Evolutionary conservation across 2,113 vertebrate genomes (phyloP).

Genomic region (Podarcis raffonei): DNA sequence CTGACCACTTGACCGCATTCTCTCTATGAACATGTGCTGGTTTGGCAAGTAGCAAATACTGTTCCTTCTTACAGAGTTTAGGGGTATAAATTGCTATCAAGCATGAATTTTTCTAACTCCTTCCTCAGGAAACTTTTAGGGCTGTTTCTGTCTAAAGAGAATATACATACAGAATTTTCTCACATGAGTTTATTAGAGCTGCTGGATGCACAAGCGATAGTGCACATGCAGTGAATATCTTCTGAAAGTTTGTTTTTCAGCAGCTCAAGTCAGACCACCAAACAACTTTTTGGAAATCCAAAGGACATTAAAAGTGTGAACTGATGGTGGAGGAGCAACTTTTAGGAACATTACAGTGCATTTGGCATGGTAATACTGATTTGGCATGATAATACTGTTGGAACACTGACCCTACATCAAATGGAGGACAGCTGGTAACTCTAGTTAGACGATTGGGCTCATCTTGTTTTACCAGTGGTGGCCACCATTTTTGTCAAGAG

Average conservation of each 20-base stretch:
- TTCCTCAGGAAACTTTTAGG: constrained; percentile 57
- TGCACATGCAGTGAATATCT: neutral
- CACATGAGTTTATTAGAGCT: constrained; percentile 27
- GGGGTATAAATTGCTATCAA: constrained; percentile 45
- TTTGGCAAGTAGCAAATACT: constrained; percentile 71
- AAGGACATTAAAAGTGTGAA: neutral
- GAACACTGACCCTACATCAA: constrained; percentile 53
- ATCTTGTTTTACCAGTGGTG: constrained; percentile 27
- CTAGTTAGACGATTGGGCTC: constrained; percentile 49
- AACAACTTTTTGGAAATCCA: neutral
- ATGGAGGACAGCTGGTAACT: constrained; percentile 54
- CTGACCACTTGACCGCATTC: constrained; percentile 83
- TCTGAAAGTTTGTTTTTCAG: neutral
- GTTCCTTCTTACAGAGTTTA: constrained; percentile 59
- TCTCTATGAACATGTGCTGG: constrained; percentile 74
- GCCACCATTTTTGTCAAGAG: neutral
- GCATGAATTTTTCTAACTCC: constrained; percentile 34
- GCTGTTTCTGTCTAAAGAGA: constrained; percentile 39
- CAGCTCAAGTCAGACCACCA: too few species aligned
- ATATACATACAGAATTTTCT: constrained; percentile 46
- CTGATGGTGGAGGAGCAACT: neutral
- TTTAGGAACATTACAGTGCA: neutral
- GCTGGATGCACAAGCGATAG: neutral
- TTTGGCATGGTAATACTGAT: neutral
- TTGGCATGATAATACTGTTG: constrained; percentile 23